phyloP scores from a whole-genome alignment of 2,113 vertebrate species.

The Poeciliopsis turrubarensis region DNA sequence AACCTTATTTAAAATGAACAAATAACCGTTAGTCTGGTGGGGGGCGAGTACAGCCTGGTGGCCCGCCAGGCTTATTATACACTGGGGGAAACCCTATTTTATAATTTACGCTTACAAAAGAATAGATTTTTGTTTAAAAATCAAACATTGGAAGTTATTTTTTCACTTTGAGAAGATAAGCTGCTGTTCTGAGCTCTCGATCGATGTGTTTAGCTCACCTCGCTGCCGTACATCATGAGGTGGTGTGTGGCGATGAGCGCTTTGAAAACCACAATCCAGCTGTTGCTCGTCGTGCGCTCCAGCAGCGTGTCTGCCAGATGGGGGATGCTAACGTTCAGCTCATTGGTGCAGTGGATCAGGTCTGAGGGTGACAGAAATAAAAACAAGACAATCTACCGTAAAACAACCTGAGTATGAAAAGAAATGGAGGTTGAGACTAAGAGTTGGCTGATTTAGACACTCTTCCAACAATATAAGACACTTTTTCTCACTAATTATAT shows the following conservation, averaged over 20 bases:
- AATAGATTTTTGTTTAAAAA: too few species aligned
- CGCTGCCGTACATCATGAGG: conserved; percentile 97
- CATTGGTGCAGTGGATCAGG: conserved; percentile 93
- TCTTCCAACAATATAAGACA: neutral
- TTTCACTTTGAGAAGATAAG: neutral
- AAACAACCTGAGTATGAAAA: neutral
- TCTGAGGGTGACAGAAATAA: conserved; percentile 77
- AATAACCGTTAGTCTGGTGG: too few species aligned
- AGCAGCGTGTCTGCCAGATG: conserved; percentile 90
- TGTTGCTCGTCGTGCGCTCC: conserved; percentile 90
- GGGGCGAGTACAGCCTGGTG: too few species aligned
- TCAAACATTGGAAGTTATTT: too few species aligned
- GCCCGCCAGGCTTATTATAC: too few species aligned
- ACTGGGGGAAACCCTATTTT: too few species aligned
- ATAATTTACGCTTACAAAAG: too few species aligned
- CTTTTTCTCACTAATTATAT: conserved; percentile 6
- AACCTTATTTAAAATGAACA: too few species aligned
- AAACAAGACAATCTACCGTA: neutral
- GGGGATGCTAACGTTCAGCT: conserved; percentile 93
- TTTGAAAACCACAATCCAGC: conserved; percentile 98
- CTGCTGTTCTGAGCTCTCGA: neutral
- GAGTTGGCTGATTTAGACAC: neutral
- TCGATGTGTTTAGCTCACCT: conserved; percentile 79
- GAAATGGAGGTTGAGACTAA: neutral
- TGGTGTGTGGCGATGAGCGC: conserved; percentile 95